Evolutionary conservation across 2,797 vertebrate species (phyloP).

Genomic region (Cirrhinus molitorella): DNA sequence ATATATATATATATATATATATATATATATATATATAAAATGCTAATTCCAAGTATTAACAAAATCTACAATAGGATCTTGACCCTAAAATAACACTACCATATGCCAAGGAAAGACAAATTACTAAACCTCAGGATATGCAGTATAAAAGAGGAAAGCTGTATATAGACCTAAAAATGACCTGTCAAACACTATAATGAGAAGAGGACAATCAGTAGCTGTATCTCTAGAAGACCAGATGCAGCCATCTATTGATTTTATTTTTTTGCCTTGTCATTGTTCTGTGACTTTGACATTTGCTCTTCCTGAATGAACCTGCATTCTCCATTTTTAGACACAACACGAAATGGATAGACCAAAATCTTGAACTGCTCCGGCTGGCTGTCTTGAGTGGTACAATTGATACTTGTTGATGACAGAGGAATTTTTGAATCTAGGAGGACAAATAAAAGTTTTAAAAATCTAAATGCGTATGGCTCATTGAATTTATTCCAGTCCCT

Average conservation of each 20-base stretch:
- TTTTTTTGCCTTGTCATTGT: no score
- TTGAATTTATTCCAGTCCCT: neutral
- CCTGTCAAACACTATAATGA: neutral
- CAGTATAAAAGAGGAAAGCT: neutral
- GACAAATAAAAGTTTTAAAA: slow-evolving; percentile 21
- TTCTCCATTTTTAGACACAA: neutral
- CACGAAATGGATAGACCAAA: neutral
- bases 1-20: no score
- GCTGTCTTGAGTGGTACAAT: neutral
- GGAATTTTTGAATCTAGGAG: neutral
- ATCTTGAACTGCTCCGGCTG: neutral
- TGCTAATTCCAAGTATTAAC: neutral
- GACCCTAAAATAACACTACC: neutral
- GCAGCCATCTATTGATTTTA: neutral
- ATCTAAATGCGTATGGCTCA: neutral
- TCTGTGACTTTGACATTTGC: neutral
- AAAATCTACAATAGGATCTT: neutral
- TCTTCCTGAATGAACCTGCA: neutral
- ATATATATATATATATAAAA: no score
- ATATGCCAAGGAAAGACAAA: no score
- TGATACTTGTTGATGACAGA: neutral
- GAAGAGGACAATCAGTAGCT: no score
- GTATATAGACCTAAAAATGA: neutral
- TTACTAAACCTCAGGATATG: neutral
- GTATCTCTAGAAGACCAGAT: neutral